Evolutionary conservation across 2,113 vertebrate species (phyloP).

Genomic region (Riparia riparia): DNA sequence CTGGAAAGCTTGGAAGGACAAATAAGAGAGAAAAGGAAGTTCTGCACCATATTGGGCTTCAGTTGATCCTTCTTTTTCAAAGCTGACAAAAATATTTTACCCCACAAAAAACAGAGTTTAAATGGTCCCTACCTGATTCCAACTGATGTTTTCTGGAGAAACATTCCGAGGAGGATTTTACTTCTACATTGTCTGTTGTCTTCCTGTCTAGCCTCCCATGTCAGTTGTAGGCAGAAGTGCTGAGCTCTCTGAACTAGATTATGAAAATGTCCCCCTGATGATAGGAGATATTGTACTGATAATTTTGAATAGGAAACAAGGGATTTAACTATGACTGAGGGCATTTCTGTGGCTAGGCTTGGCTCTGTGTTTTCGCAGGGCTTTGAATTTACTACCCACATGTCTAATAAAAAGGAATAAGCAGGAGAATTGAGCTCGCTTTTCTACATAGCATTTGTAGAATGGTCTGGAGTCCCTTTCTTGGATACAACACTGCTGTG

Average conservation of each 20-base stretch:
- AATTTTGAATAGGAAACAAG: background rate
- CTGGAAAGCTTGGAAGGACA: background rate
- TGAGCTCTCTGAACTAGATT: background rate
- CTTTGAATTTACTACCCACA: background rate
- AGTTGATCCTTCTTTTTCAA: background rate
- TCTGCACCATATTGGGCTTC: background rate
- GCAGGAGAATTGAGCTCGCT: background rate
- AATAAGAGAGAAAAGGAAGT: background rate
- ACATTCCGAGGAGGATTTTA: background rate
- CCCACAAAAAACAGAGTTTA: background rate
- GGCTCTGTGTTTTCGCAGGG: background rate
- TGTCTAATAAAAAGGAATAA: background rate
- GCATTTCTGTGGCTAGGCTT: background rate
- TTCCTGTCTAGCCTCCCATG: background rate
- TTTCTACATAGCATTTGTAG: background rate
- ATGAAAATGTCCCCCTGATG: background rate
- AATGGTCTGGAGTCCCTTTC: background rate
- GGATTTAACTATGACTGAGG: background rate
- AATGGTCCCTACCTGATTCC: background rate
- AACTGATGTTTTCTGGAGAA: background rate
- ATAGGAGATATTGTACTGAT: background rate
- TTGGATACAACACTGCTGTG: background rate
- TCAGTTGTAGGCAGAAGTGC: background rate
- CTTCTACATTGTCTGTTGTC: fast-evolving
- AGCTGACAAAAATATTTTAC: background rate